Conservation (phyloP, 1,140 invertebrate species). For the Chironomus tepperi region DNA sequence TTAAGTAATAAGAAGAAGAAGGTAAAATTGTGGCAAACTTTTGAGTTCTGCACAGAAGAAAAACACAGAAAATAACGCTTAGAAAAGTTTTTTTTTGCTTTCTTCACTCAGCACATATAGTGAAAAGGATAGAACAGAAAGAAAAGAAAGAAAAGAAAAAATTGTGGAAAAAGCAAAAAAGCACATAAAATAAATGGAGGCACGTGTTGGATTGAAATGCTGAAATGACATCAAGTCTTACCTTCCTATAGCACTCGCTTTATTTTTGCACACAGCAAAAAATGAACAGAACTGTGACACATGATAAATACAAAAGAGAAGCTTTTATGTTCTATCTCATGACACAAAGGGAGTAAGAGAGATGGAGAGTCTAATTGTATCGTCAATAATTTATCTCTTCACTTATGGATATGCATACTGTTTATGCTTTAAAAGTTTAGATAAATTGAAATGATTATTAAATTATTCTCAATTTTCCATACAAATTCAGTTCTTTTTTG, state of each 20-base stretch:
- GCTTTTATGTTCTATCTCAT: neutral
- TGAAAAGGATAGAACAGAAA: too few species aligned
- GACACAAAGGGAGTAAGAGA: neutral
- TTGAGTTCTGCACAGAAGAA: too few species aligned
- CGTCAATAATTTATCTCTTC: neutral
- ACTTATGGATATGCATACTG: too few species aligned
- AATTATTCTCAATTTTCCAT: too few species aligned
- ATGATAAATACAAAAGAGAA: neutral
- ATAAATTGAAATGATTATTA: too few species aligned
- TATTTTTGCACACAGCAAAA: neutral
- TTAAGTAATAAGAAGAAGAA: too few species aligned
- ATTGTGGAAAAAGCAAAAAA: neutral
- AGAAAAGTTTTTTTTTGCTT: too few species aligned
- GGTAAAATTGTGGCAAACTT: too few species aligned
- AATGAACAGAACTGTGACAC: constrained; percentile 12
- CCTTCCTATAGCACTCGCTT: neutral
- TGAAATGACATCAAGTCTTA: neutral
- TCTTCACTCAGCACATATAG: too few species aligned
- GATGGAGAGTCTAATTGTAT: neutral
- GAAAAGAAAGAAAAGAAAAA: neutral
- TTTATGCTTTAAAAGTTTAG: too few species aligned
- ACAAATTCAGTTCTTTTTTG: too few species aligned
- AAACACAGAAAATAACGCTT: too few species aligned
- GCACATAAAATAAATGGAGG: constrained; percentile 12
- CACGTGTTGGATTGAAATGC: constrained; percentile 11